A percentile compares a stretch with the other conserved stretches of the same genome.
These are phyloP conservation scores for Neosilurus mollespiculum DNA, from an alignment of 2,797 vertebrate genomes.

Conservation along the genomic window DNA sequence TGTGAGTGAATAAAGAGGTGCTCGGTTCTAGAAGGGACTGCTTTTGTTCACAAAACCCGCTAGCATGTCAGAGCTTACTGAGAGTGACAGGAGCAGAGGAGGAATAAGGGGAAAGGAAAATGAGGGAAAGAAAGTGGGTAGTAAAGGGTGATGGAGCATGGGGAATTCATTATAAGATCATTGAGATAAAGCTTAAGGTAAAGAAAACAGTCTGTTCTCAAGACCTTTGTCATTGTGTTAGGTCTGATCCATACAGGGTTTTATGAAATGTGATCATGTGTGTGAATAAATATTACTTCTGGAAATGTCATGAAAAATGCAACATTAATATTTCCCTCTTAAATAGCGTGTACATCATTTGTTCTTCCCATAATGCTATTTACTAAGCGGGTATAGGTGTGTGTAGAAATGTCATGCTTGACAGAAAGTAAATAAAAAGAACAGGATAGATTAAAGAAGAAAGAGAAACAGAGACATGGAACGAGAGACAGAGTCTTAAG, in stretches of 20 bases:
- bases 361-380: too few relatives aligned
- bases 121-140: background rate
- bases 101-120: background rate
- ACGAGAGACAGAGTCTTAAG: slow-evolving; percentile 10
- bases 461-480: background rate
- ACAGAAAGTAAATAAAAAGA: background rate
- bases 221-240: background rate
- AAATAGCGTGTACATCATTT: background rate
- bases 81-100: slow-evolving; percentile 20
- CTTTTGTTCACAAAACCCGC: slow-evolving; percentile 22
- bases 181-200: slow-evolving; percentile 20
- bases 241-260: too few relatives aligned
- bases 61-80: slow-evolving; percentile 29
- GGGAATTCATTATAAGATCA: slow-evolving; percentile 1
- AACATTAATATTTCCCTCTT: background rate
- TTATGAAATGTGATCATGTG: background rate
- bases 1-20: slow-evolving; percentile 23
- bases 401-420: background rate
- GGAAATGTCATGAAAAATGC: background rate
- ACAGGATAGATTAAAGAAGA: background rate
- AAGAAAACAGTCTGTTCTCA: background rate
- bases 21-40: background rate
- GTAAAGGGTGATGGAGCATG: background rate
- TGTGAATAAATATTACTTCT: background rate
- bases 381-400: background rate